These are phyloP conservation scores for Lates japonicus DNA, from an alignment of 2,797 vertebrate species.

Conservation along the genomic window DNA sequence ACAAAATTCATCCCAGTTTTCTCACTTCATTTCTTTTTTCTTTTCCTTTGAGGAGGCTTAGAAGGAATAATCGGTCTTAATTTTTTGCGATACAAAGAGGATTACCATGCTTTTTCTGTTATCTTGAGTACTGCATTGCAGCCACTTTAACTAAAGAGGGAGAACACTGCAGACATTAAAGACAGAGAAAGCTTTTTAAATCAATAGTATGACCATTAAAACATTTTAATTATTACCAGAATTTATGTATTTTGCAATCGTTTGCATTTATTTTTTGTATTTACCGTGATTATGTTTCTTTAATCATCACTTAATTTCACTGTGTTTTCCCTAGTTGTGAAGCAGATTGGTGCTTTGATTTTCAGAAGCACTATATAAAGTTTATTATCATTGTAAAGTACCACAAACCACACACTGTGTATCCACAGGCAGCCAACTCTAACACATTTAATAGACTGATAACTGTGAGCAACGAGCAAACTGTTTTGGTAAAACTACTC, in stretches of 20 bases:
- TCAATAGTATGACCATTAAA: neutral
- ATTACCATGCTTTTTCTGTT: conserved; percentile 17
- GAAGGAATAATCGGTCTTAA: neutral
- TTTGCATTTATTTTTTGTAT: neutral
- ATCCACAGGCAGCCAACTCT: conserved; percentile 27
- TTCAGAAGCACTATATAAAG: neutral
- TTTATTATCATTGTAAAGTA: conserved; percentile 6
- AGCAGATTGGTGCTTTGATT: neutral
- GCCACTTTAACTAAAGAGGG: neutral
- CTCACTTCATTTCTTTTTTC: neutral
- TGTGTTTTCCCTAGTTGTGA: neutral
- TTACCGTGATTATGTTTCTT: neutral
- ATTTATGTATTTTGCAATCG: neutral
- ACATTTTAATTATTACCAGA: neutral
- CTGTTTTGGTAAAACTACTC: conserved; percentile 28
- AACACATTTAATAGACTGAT: conserved; percentile 36
- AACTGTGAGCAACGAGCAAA: conserved; percentile 36
- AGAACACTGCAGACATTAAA: neutral
- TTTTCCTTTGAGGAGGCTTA: conserved; percentile 4
- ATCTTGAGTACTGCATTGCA: neutral
- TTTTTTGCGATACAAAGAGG: neutral
- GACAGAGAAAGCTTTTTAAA: neutral
- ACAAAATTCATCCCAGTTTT: neutral
- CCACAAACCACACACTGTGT: conserved; percentile 18
- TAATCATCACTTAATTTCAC: neutral